Conservation (phyloP, 92 coral and sea anemone species). For the Micromussa lordhowensis region DNA sequence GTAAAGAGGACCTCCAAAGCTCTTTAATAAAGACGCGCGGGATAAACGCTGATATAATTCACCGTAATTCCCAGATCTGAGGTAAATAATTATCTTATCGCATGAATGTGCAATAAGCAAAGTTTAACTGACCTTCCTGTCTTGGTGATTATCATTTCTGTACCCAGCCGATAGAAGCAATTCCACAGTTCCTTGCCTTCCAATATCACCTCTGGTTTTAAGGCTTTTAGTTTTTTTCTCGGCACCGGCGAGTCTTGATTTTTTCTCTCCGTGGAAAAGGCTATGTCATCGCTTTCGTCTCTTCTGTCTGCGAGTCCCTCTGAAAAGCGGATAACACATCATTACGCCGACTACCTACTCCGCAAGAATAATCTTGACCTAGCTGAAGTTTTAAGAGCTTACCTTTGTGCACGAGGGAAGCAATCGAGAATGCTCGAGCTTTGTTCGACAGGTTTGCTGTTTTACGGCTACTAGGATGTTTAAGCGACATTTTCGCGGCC, state of each 20-base stretch:
- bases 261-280: neutral
- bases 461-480: conserved; percentile 44
- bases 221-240: conserved; percentile 27
- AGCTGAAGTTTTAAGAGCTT: neutral
- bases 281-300: conserved; percentile 24
- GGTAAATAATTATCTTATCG: conserved; percentile 40
- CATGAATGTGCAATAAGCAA: conserved; percentile 38
- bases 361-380: neutral
- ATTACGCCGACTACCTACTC: conserved; percentile 24
- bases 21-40: neutral
- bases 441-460: conserved; percentile 57
- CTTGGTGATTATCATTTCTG: conserved; percentile 91
- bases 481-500: conserved; percentile 19
- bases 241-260: conserved; percentile 31
- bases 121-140: conserved; percentile 81
- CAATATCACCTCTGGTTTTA: conserved; percentile 62
- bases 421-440: conserved; percentile 90
- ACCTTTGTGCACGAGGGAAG: conserved; percentile 88
- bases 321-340: conserved; percentile 1
- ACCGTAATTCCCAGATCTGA: conserved; percentile 24
- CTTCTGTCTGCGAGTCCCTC: conserved; percentile 7
- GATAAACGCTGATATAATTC: conserved; percentile 28
- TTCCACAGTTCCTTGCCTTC: conserved; percentile 92
- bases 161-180: conserved; percentile 89
- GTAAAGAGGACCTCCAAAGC: neutral